A percentile compares a stretch with the other conserved stretches of the same genome.
Conservation (phyloP, 2,113 vertebrate genomes). For the Brachyhypopomus gauderio region DNA sequence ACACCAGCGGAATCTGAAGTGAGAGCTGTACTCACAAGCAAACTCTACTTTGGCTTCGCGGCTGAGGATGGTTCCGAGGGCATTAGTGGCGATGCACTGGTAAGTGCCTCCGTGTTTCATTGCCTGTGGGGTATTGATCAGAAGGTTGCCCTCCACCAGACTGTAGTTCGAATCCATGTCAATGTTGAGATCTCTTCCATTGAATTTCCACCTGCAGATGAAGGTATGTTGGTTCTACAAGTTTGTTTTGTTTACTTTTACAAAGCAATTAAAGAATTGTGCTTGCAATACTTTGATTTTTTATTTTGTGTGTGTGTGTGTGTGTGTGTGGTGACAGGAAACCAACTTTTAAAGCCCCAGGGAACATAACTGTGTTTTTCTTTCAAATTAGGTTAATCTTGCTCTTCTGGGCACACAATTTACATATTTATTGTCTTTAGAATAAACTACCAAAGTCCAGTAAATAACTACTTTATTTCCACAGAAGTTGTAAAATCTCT, state of each 20-base stretch:
- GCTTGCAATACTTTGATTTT: not conserved
- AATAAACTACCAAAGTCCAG: too few species aligned
- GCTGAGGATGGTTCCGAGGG: constrained; percentile 85
- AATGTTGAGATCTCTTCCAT: constrained; percentile 81
- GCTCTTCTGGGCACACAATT: too few species aligned
- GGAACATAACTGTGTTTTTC: not conserved
- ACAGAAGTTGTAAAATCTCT: too few species aligned
- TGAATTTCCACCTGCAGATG: constrained; percentile 84
- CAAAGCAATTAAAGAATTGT: not conserved
- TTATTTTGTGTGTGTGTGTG: not conserved
- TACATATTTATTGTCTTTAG: too few species aligned
- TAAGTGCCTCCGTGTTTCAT: constrained; percentile 83
- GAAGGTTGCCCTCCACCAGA: constrained; percentile 83
- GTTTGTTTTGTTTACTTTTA: not conserved
- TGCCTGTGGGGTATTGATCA: constrained; percentile 82
- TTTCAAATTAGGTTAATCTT: too few species aligned
- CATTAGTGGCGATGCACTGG: constrained; percentile 88
- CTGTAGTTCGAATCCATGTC: constrained; percentile 80
- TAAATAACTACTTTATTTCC: too few species aligned
- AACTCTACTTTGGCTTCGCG: constrained; percentile 85
- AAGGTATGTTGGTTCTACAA: not conserved
- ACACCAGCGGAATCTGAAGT: not conserved
- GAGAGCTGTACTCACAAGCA: constrained; percentile 83
- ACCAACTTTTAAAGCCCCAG: too few species aligned
- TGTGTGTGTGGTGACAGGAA: not conserved